A percentile compares a stretch with the other conserved stretches of the same genome.
phyloP scores from a whole-genome alignment of 2,797 vertebrate species.

The Erpetoichthys calabaricus region DNA sequence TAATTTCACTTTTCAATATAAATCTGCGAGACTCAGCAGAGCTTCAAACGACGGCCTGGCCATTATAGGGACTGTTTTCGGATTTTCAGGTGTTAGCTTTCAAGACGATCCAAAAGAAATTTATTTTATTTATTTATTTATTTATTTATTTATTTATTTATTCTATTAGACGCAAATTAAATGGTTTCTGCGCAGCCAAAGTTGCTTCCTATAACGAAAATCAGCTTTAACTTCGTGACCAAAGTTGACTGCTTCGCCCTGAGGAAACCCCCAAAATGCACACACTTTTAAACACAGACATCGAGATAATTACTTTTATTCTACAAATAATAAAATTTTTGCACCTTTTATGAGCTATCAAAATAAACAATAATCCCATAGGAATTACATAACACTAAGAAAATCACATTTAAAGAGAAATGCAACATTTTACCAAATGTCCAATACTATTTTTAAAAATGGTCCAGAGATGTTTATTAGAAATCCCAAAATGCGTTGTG shows the following conservation, averaged over 20 bases:
- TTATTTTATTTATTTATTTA: no score
- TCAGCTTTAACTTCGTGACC: no score
- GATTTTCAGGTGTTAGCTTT: no score
- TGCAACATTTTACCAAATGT: constrained; percentile 48
- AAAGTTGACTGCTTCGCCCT: background rate
- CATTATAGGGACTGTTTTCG: no score
- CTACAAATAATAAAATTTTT: constrained; percentile 39
- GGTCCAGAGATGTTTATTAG: constrained; percentile 35
- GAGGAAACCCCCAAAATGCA: constrained; percentile 23
- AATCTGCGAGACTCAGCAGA: no score
- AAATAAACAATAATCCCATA: constrained; percentile 43
- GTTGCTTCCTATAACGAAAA: no score
- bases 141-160: no score
- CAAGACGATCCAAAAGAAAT: no score
- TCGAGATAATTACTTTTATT: constrained; percentile 38
- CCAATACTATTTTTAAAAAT: constrained; percentile 55
- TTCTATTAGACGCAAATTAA: no score
- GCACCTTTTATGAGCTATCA: constrained; percentile 39
- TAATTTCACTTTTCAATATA: no score
- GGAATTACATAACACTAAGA: constrained; percentile 42
- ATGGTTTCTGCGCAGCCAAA: no score
- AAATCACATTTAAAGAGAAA: constrained; percentile 43
- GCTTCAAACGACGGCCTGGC: no score
- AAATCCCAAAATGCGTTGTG: constrained; percentile 42
- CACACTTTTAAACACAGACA: constrained; percentile 13